Percentiles rank a stretch among this genome's conserved stretches.
These are phyloP conservation scores for Iselma pallidipennis DNA, from an alignment of 2,888 invertebrate species.

Conservation along the genomic window DNA sequence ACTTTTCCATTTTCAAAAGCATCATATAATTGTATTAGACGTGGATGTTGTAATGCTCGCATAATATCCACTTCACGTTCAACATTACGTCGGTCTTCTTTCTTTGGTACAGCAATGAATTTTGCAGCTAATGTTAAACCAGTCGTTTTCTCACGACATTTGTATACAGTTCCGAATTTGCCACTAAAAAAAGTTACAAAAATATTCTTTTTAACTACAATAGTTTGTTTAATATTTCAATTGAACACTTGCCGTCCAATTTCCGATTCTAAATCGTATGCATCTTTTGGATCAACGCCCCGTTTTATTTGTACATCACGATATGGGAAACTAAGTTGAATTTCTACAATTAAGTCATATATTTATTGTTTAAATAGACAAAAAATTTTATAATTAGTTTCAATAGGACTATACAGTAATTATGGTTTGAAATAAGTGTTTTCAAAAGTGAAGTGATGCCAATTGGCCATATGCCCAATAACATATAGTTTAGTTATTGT, in stretches of 20 bases:
- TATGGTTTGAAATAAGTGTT: constrained; percentile 2
- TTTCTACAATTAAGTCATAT: too few relatives aligned
- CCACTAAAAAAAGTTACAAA: constrained; percentile 67
- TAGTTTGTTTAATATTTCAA: neutral
- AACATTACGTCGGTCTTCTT: constrained; percentile 88
- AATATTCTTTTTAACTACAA: neutral
- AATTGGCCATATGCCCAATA: constrained; percentile 25
- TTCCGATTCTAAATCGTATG: constrained; percentile 85
- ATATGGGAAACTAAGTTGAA: constrained; percentile 86
- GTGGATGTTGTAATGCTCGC: constrained; percentile 90
- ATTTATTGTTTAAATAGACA: constrained; percentile 55
- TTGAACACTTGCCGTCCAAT: constrained; percentile 79
- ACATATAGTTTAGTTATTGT: constrained; percentile 6
- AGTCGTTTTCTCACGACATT: constrained; percentile 82
- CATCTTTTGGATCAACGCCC: constrained; percentile 82
- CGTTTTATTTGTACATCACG: constrained; percentile 85
- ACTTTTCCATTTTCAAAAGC: constrained; percentile 93
- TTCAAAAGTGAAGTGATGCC: constrained; percentile 19
- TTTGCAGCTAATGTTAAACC: constrained; percentile 89
- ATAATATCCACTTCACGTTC: constrained; percentile 97
- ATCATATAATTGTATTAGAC: constrained; percentile 96
- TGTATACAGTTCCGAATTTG: constrained; percentile 96
- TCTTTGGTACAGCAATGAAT: constrained; percentile 81
- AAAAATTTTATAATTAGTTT: constrained; percentile 4
- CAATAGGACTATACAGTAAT: constrained; percentile 17